Base-by-base conservation (phyloP, 1,140 invertebrate genomes). In the Thalassaphorura encarpata region DNA sequence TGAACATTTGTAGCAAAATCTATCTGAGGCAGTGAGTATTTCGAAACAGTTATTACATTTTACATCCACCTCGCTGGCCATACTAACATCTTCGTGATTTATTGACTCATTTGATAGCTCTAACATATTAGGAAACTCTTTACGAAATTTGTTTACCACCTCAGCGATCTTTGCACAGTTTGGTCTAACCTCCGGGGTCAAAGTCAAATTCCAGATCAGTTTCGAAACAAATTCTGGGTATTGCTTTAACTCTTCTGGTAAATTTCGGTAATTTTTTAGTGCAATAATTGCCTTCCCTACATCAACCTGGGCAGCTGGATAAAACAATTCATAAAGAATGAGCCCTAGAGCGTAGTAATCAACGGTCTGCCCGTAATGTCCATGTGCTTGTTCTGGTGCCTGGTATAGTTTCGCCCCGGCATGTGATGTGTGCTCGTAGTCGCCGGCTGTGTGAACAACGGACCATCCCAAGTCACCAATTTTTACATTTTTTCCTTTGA, bases 261-360 rank as follows among this genome's bases (percentile, higher is more conserved):
- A 8, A 6, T 48, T 26, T 26, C 19, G 6, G 24, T 13, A 27
- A 19, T 48, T 21, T 24, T 48, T 48, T 8, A 48, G 18, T 16
- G 6, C 11, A 15, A 28, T 5, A 48, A 48, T 6, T 13, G 46
- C 23, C 26, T 52, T 15, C 15, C 24, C 29, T 4, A 40, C 19
- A 16, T 52, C 36, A 11, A n/a, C 16, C 19, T 40, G 28, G 11
- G 36, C 15, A 13, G 4, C 5, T 6, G 5, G 28, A 23, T 52
- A 21, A n/a, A 52, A 52, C 15, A 52, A 19, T 40, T 52, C 49
- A 40, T 39, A 40, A 15, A 52, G 36, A 15, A 52, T 52, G 18
- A 52, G 28, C 11, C 49, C 49, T 8, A 52, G 36, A 4, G 49
- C 49, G 36, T 13, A 52, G 18, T 19, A 19, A 23, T 52, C 49